phyloP scores from a whole-genome alignment of 2,888 invertebrate genomes.

The Venusia cambrica region DNA sequence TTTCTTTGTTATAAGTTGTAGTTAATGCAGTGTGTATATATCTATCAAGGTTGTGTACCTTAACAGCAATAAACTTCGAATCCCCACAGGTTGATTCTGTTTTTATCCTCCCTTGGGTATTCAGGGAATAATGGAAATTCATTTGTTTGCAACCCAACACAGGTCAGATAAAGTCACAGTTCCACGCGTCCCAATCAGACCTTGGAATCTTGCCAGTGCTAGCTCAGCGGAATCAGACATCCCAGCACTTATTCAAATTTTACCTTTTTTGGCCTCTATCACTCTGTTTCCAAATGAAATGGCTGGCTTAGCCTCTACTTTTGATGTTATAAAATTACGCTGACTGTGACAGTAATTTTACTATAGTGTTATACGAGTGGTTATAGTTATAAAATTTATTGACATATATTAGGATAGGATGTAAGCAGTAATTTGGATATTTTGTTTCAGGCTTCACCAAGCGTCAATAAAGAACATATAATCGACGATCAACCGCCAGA shows the following conservation, averaged over 20 bases:
- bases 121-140: neutral
- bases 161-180: constrained; percentile 10
- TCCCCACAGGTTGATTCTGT: too few relatives aligned
- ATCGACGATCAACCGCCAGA: constrained; percentile 46
- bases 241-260: constrained; percentile 16
- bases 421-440: constrained; percentile 48
- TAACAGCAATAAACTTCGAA: too few relatives aligned
- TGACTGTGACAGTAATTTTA: too few relatives aligned
- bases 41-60: too few relatives aligned
- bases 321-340: too few relatives aligned
- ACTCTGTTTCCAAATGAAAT: constrained; percentile 3
- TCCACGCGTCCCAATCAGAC: constrained; percentile 23
- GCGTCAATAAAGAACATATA: constrained; percentile 58
- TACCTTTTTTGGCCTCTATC: constrained; percentile 10
- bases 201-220: constrained; percentile 25
- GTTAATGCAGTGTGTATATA: too few relatives aligned
- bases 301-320: neutral
- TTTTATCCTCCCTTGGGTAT: too few relatives aligned
- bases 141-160: constrained; percentile 4
- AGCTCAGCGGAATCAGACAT: constrained; percentile 13
- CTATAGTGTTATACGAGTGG: too few relatives aligned
- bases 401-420: constrained; percentile 35
- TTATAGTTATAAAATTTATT: constrained; percentile 30
- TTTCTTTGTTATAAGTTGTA: too few relatives aligned
- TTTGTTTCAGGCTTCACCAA: constrained; percentile 65